Conservation (phyloP, 1,140 invertebrate species). For the Drosophila subpulchrella region DNA sequence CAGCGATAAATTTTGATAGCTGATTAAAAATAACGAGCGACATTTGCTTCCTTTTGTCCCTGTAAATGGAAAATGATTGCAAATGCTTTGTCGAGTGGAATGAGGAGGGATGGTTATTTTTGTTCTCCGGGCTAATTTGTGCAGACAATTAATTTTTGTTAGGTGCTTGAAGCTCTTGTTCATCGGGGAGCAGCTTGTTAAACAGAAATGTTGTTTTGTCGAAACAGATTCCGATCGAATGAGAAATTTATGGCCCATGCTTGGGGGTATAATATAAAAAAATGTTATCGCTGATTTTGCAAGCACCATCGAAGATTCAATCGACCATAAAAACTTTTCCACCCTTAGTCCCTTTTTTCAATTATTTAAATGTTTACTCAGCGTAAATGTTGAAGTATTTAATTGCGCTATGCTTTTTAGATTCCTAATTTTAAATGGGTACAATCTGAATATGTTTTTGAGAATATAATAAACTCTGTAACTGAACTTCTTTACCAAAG, state of each 20-base stretch:
- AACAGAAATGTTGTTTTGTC: slow-evolving; percentile 5
- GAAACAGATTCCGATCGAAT: slow-evolving; percentile 16
- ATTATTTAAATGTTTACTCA: neutral
- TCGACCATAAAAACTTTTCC: neutral
- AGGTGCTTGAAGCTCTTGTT: slow-evolving; percentile 14
- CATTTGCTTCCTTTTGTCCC: slow-evolving; percentile 73
- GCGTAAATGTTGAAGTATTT: neutral
- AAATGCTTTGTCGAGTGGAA: slow-evolving; percentile 27
- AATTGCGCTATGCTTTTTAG: no score
- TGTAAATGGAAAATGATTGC: slow-evolving; percentile 61
- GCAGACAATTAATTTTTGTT: slow-evolving; percentile 49
- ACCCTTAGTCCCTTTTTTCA: neutral
- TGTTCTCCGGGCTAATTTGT: slow-evolving; percentile 32
- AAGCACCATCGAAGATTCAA: neutral
- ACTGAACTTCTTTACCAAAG: no score
- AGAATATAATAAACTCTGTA: no score
- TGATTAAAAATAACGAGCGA: slow-evolving; percentile 77
- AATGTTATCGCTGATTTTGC: slow-evolving; percentile 3
- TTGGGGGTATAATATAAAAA: neutral
- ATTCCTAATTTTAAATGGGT: no score
- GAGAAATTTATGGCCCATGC: neutral
- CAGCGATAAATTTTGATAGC: slow-evolving; percentile 72
- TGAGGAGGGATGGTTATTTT: slow-evolving; percentile 20
- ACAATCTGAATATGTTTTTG: no score
- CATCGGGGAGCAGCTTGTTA: neutral